Base-by-base conservation (phyloP, 2,113 vertebrate species). In the Mohoua ochrocephala region DNA sequence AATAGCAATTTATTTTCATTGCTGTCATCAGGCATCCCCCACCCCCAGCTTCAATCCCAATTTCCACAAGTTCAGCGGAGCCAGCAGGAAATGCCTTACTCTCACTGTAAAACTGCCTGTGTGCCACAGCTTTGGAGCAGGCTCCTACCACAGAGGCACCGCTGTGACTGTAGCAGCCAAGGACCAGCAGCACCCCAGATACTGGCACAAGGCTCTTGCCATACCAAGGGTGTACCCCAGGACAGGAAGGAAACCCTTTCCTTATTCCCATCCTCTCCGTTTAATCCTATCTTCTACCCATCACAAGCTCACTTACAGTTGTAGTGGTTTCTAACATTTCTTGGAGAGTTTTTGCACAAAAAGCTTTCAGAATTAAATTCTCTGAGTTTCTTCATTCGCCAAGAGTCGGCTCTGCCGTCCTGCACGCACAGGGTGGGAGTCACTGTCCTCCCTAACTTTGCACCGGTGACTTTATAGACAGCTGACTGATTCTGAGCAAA, bases 361-460 rank as follows among this genome's bases (percentile, higher is more conserved):
- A 78, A 68, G 7, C 10, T 53, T 82, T 60, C 9, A 59, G 22
- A 92, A 80, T 31, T 65, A 50, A 65, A 54, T 41, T 63, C 10
- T 76, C 65, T 33, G 31, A 11, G 8, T 39, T 73, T 64, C 28
- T 50, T 81, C 18, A 19, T 23, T 85, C 0, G 2, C 23, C 41
- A 61, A 39, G n/a, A 73, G 0, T 12, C 24, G 23, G 28, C 45
- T 76, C 49, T 76, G 54, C 30, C 42, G 45, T 57, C 76, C 57
- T 14, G 13, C 18, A 21, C 0, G 0, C 33, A 15, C 0, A 1
- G 5, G 18, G 30, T 5, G 1, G 23, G 42, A 65, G 30, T 31
- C 64, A 42, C 14, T 63, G 23, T 14, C 64, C 27, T 23, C 42
- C 86, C 33, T 13, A 52, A 47, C 61, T 89, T 41, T 0, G 1